These are phyloP conservation scores for Troides helena DNA, from an alignment of 2,888 invertebrate species.

Conservation along the genomic window DNA sequence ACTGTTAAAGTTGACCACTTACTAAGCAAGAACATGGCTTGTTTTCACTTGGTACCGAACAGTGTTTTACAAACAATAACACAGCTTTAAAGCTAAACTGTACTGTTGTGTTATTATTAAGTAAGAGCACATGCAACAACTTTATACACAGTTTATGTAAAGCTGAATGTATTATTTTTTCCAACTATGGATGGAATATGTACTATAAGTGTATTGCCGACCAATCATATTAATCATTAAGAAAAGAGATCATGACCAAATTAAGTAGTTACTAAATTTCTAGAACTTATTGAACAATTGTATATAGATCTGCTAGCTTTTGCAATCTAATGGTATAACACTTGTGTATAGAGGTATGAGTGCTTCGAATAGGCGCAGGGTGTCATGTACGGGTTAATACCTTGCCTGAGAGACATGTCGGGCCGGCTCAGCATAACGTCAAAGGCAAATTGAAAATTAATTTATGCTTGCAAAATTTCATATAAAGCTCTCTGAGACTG, in stretches of 20 bases:
- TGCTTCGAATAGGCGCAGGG: slow-evolving; percentile 55
- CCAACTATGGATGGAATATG: neutral
- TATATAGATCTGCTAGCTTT: slow-evolving; percentile 5
- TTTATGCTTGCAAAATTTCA: slow-evolving; percentile 73
- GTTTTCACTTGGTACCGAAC: slow-evolving; percentile 4
- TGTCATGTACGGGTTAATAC: slow-evolving; percentile 72
- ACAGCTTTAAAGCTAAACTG: slow-evolving; percentile 10
- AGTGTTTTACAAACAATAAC: slow-evolving; percentile 13
- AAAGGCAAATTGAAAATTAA: slow-evolving; percentile 80
- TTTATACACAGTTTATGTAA: neutral
- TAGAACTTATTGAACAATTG: neutral
- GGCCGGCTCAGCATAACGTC: slow-evolving; percentile 76
- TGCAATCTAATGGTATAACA: slow-evolving; percentile 7
- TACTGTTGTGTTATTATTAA: slow-evolving; percentile 15
- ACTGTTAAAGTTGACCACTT: neutral
- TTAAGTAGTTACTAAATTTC: neutral
- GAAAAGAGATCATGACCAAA: neutral
- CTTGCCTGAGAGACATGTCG: slow-evolving; percentile 69
- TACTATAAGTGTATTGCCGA: neutral
- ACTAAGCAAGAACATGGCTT: slow-evolving; percentile 4
- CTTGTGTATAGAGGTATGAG: slow-evolving; percentile 41
- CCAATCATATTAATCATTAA: neutral
- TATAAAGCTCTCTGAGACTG: slow-evolving; percentile 57
- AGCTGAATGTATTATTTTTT: neutral
- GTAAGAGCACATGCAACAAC: slow-evolving; percentile 8